A percentile compares a stretch with the other conserved stretches of the same genome.
These are phyloP conservation scores for Ferrisia virgata DNA, from an alignment of 2,888 invertebrate species.

Conservation along the genomic window DNA sequence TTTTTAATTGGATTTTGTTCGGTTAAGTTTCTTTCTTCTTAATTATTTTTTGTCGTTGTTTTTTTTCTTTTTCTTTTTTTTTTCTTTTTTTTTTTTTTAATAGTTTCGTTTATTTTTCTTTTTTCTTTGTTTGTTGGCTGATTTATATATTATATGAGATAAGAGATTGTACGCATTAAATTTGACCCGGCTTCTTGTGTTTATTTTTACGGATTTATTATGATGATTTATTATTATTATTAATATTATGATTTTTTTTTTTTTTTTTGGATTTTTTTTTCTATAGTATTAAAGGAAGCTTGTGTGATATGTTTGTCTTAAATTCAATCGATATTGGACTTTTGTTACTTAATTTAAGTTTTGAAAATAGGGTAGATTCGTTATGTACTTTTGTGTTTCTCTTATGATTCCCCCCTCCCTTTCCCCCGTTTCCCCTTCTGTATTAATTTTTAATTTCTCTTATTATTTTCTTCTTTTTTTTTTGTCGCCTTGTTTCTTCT, in stretches of 20 bases:
- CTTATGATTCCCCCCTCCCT: too few relatives aligned
- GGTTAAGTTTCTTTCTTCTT: slow-evolving; percentile 32
- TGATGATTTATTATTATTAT: too few relatives aligned
- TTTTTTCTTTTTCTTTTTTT: background rate
- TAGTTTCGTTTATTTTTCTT: too few relatives aligned
- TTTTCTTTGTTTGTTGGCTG: background rate
- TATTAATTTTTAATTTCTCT: background rate
- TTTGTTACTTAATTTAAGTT: slow-evolving; percentile 45
- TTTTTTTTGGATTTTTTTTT: slow-evolving; percentile 11
- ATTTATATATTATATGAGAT: slow-evolving; percentile 16
- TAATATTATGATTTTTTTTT: too few relatives aligned
- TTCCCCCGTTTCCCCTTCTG: too few relatives aligned
- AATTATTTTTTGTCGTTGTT: background rate
- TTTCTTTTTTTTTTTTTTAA: slow-evolving; percentile 17
- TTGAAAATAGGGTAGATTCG: slow-evolving; percentile 29
- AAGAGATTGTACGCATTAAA: slow-evolving; percentile 35
- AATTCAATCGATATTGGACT: slow-evolving; percentile 33
- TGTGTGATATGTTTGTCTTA: slow-evolving; percentile 44
- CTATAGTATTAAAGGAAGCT: slow-evolving; percentile 41
- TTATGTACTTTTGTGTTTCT: slow-evolving; percentile 15
- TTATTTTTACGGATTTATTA: slow-evolving; percentile 25
- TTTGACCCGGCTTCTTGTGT: slow-evolving; percentile 37
- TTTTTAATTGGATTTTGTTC: slow-evolving; percentile 28
- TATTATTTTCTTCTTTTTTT: background rate
- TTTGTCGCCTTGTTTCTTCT: background rate